Conservation (phyloP, 2,797 vertebrate species). For the Rhinatrema bivittatum region DNA sequence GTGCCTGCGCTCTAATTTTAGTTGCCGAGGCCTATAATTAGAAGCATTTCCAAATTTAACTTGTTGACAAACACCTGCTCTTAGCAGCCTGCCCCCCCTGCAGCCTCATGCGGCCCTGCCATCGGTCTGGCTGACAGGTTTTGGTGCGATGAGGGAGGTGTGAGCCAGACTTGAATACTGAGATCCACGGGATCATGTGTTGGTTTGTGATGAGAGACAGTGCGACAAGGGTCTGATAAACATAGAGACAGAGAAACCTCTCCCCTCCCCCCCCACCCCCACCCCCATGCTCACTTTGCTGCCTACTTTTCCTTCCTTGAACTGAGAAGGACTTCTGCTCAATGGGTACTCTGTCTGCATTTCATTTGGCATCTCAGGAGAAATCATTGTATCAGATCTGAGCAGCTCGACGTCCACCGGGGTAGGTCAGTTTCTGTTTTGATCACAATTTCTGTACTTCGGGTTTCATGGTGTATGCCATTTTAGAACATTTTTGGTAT, state of each 20-base stretch:
- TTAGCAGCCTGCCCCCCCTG: constrained; percentile 23
- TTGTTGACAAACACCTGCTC: constrained; percentile 59
- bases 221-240: too few species aligned
- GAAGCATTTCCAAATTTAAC: constrained; percentile 51
- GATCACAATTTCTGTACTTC: constrained; percentile 43
- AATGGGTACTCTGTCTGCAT: constrained; percentile 28
- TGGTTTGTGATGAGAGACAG: too few species aligned
- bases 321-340: constrained; percentile 19
- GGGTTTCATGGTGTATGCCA: too few species aligned
- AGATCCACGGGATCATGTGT: too few species aligned
- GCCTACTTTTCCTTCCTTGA: neutral
- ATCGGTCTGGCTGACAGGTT: too few species aligned
- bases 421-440: constrained; percentile 28
- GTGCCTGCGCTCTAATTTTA: constrained; percentile 62
- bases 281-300: too few species aligned
- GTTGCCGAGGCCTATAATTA: constrained; percentile 45
- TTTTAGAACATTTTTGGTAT: too few species aligned
- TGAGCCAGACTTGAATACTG: too few species aligned
- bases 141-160: fast-evolving
- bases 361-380: constrained; percentile 30
- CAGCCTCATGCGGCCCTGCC: neutral
- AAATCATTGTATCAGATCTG: constrained; percentile 42
- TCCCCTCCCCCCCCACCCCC: too few species aligned
- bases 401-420: constrained; percentile 25
- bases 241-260: too few species aligned